These are phyloP conservation scores for Auanema freiburgensis DNA, from an alignment of 2,888 invertebrate species.

Conservation along the genomic window DNA sequence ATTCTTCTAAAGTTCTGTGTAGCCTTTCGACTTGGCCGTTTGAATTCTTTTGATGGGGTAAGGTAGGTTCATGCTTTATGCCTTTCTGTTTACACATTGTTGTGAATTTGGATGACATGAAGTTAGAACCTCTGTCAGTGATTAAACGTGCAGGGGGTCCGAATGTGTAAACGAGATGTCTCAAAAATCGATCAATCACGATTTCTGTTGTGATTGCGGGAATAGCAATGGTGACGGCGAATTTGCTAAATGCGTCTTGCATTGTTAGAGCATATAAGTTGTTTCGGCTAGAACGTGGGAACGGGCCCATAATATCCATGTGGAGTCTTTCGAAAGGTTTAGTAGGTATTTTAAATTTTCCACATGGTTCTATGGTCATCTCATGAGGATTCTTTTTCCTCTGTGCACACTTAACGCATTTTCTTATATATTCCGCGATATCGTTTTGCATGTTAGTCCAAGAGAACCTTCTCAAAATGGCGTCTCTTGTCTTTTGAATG, in stretches of 20 bases:
- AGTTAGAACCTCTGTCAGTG: conserved; percentile 22
- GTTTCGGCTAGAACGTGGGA: conserved; percentile 20
- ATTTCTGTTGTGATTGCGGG: conserved; percentile 9
- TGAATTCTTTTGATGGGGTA: conserved; percentile 4
- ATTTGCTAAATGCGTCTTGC: conserved; percentile 20
- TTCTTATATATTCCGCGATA: conserved; percentile 4
- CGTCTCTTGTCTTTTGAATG: conserved; percentile 9
- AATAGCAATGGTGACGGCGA: conserved; percentile 14
- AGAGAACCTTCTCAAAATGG: conserved; percentile 10
- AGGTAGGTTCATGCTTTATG: too few species aligned
- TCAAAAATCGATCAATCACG: conserved; percentile 1
- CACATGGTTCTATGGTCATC: conserved; percentile 18
- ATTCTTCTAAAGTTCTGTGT: conserved; percentile 7
- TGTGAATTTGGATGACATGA: conserved; percentile 2
- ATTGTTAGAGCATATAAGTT: conserved; percentile 21
- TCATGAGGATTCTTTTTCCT: conserved; percentile 17
- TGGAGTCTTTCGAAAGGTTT: conserved; percentile 25
- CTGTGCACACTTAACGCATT: conserved; percentile 15
- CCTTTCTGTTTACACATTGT: neutral
- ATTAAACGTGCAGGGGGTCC: conserved; percentile 18
- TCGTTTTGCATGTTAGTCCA: conserved; percentile 21
- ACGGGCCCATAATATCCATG: conserved; percentile 25
- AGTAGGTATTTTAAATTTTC: neutral
- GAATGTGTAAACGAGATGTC: conserved; percentile 12
- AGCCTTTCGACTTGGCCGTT: conserved; percentile 15